Evolutionary conservation across 2,888 invertebrate genomes (phyloP).

Genomic region (Trachelus stipa): DNA sequence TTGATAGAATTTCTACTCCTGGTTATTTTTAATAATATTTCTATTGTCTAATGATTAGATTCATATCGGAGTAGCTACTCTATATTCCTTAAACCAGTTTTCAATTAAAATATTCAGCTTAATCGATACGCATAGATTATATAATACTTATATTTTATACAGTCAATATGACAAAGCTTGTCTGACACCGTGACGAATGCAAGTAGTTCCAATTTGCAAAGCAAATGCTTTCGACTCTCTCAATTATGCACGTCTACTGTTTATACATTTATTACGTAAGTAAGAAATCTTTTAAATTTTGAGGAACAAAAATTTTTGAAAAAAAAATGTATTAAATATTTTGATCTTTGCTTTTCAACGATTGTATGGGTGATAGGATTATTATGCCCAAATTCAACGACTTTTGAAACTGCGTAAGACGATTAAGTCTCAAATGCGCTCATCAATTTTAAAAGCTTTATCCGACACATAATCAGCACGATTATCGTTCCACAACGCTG

Average conservation of each 20-base stretch:
- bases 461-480: too few relatives aligned
- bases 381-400: too few relatives aligned
- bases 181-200: not conserved
- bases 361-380: too few relatives aligned
- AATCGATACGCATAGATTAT: not conserved
- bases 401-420: too few relatives aligned
- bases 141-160: not conserved
- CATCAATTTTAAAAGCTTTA: too few relatives aligned
- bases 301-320: not conserved
- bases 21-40: not conserved
- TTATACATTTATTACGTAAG: not conserved
- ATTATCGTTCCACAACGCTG: too few relatives aligned
- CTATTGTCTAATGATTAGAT: not conserved
- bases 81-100: not conserved
- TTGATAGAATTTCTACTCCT: not conserved
- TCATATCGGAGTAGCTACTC: not conserved
- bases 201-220: constrained; percentile 1
- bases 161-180: not conserved
- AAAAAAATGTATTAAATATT: too few relatives aligned
- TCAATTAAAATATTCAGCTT: not conserved
- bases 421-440: too few relatives aligned
- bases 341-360: too few relatives aligned
- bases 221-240: not conserved
- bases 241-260: not conserved
- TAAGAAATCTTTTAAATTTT: not conserved